These are phyloP conservation scores for Erpobdella octoculata DNA, from an alignment of 2,888 invertebrate species.

Conservation along the genomic window DNA sequence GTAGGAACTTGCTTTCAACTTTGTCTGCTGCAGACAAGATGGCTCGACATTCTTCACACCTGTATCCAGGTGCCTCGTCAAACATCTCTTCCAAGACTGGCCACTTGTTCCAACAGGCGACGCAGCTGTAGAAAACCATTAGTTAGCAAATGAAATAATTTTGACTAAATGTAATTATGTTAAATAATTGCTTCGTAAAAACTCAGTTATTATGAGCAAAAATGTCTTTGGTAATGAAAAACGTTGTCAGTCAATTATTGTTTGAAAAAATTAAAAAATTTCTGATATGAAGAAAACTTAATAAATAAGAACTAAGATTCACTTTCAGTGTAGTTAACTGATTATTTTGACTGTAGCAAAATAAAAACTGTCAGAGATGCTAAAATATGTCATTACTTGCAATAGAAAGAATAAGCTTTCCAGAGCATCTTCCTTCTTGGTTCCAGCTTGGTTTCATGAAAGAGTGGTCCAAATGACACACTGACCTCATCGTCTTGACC, in stretches of 20 bases:
- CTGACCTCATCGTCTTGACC: constrained; percentile 64
- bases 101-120: constrained; percentile 44
- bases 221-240: no score
- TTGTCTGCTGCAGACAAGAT: constrained; percentile 21
- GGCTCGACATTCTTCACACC: constrained; percentile 31
- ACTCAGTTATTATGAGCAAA: background rate
- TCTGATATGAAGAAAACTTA: background rate
- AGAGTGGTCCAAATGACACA: constrained; percentile 64
- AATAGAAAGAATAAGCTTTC: constrained; percentile 70
- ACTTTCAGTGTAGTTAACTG: background rate
- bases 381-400: constrained; percentile 50
- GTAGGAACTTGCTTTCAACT: background rate
- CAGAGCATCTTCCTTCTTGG: constrained; percentile 61
- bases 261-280: no score
- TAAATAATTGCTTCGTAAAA: background rate
- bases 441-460: constrained; percentile 47
- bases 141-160: background rate
- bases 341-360: background rate
- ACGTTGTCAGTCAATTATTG: no score
- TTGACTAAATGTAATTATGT: background rate
- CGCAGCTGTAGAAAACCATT: constrained; percentile 38
- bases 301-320: no score
- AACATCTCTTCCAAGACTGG: constrained; percentile 41
- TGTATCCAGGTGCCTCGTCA: constrained; percentile 24
- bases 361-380: background rate